A percentile compares a stretch with the other conserved stretches of the same genome.
phyloP scores from a whole-genome alignment of 1,140 invertebrate species.

The Phymorhynchus buccinoides region DNA sequence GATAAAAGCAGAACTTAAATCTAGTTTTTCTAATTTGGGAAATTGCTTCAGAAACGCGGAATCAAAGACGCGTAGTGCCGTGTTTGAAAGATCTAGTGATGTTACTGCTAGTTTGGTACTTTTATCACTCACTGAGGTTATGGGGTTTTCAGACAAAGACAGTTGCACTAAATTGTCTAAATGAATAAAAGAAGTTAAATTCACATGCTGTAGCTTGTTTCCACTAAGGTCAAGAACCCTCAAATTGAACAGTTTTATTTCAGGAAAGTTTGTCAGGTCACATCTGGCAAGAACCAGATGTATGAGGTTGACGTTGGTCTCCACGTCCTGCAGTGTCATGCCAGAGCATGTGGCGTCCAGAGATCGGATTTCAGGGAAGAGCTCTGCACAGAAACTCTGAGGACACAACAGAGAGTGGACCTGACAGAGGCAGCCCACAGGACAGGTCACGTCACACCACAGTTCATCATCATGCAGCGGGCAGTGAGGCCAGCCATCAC shows the following conservation, averaged over 20 bases:
- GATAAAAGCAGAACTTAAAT: background rate
- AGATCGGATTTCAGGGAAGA: too few species aligned
- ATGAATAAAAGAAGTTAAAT: background rate
- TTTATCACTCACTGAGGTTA: too few species aligned
- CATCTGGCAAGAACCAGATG: background rate
- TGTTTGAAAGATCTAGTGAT: conserved; percentile 5
- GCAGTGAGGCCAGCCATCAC: background rate
- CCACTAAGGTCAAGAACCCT: conserved; percentile 19
- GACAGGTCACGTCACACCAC: conserved; percentile 19
- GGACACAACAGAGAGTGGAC: background rate
- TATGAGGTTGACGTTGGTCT: background rate
- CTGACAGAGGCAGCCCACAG: conserved; percentile 47
- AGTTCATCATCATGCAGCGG: conserved; percentile 28
- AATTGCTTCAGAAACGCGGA: background rate
- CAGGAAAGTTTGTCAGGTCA: background rate
- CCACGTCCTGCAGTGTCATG: background rate
- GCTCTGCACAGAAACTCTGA: background rate
- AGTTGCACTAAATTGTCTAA: background rate
- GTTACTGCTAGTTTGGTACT: background rate
- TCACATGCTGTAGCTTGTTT: conserved; percentile 8
- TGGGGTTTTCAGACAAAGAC: too few species aligned
- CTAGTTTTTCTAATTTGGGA: background rate
- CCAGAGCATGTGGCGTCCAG: background rate
- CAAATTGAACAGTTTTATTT: background rate
- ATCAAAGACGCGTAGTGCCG: conserved; percentile 13